A percentile compares a stretch with the other conserved stretches of the same genome.
phyloP scores from a whole-genome alignment of 2,797 vertebrate species.

The Siniperca obscura region DNA sequence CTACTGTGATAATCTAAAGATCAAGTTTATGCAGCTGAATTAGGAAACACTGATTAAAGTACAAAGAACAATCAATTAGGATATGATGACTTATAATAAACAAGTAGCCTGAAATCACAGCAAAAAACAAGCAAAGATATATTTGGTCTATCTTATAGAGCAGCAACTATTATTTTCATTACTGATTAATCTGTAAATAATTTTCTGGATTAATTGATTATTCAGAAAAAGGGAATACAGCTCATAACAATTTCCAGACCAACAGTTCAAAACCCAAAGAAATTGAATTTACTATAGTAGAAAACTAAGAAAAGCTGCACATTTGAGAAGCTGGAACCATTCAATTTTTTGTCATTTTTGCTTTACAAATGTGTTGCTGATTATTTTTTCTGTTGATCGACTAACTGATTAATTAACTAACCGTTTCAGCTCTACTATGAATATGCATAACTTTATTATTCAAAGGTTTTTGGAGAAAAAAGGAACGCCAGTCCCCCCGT shows the following conservation, averaged over 20 bases:
- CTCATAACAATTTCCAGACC: neutral
- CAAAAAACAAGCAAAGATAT: neutral
- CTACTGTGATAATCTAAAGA: neutral
- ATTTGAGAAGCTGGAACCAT: neutral
- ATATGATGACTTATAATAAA: neutral
- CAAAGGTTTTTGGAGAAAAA: neutral
- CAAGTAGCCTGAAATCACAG: neutral
- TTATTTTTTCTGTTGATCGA: neutral
- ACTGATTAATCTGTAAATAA: neutral
- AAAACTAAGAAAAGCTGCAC: neutral
- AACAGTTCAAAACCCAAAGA: neutral
- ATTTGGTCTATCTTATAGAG: neutral
- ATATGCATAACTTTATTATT: neutral
- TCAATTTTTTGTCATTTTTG: neutral
- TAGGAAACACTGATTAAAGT: neutral
- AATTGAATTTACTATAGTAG: neutral
- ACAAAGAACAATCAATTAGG: neutral
- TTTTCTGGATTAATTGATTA: neutral
- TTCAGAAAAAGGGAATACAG: neutral
- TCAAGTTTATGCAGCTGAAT: neutral
- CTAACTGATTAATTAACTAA: neutral
- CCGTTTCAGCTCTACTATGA: neutral
- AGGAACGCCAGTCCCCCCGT: neutral
- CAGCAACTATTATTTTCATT: no score
- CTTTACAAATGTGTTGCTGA: neutral